Percentiles rank a stretch among this genome's conserved stretches.
Evolutionary conservation across 2,888 invertebrate species (phyloP).

Genomic region (Subacronicta megacephala): DNA sequence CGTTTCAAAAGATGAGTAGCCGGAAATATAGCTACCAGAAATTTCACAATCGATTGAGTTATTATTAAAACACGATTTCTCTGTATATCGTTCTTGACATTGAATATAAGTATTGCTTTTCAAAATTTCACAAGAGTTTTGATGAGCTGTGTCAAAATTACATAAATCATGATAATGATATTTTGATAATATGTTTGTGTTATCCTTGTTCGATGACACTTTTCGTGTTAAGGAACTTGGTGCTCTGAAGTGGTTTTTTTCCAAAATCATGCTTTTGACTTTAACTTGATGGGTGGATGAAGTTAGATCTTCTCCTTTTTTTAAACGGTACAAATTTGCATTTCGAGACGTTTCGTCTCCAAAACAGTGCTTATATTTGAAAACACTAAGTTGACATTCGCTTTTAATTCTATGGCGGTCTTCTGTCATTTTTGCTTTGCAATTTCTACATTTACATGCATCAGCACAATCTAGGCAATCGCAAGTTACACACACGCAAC

Average conservation of each 20-base stretch:
- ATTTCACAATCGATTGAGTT: constrained; percentile 10
- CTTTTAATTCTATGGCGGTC: constrained; percentile 1
- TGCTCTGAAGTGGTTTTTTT: not conserved
- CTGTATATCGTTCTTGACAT: constrained; percentile 18
- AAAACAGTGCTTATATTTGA: constrained; percentile 7
- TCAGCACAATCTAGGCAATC: constrained; percentile 57
- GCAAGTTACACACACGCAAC: constrained; percentile 55
- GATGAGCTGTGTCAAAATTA: constrained; percentile 3
- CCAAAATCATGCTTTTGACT: constrained; percentile 6
- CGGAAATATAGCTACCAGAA: constrained; percentile 30
- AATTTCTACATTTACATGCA: constrained; percentile 46
- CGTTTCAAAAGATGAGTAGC: constrained; percentile 29
- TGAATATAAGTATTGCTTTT: constrained; percentile 25
- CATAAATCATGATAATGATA: not conserved
- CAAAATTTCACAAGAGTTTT: constrained; percentile 12
- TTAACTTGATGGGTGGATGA: constrained; percentile 21
- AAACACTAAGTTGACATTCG: constrained; percentile 8
- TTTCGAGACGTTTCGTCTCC: not conserved
- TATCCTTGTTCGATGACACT: not conserved
- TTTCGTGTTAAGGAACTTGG: constrained; percentile 2
- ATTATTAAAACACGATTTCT: constrained; percentile 22
- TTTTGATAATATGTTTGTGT: constrained; percentile 2
- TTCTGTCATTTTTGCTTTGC: constrained; percentile 26
- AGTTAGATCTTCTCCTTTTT: constrained; percentile 32
- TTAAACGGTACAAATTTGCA: not conserved